phyloP scores from a whole-genome alignment of 2,113 vertebrate species.

The Ancistrus triradiatus region DNA sequence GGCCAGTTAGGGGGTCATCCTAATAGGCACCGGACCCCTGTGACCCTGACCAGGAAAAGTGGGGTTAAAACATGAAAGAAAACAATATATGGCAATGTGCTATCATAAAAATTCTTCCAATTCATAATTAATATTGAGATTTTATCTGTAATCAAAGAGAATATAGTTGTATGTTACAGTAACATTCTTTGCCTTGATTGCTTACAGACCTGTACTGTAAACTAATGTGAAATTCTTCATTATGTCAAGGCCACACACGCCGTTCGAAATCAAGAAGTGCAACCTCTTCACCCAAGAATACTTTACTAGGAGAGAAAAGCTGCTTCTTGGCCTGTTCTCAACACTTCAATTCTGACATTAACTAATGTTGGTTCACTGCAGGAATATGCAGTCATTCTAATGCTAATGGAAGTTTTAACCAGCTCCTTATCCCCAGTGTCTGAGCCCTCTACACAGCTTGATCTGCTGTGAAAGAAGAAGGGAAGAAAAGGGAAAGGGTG shows the following conservation, averaged over 20 bases:
- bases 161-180: too few relatives aligned
- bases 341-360: conserved; percentile 56
- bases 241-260: conserved; percentile 44
- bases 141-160: too few relatives aligned
- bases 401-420: conserved; percentile 67
- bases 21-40: too few relatives aligned
- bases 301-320: conserved; percentile 42
- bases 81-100: background rate
- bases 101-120: too few relatives aligned
- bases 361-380: conserved; percentile 69
- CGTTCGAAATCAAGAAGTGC: conserved; percentile 36
- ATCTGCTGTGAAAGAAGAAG: conserved; percentile 45
- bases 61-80: background rate
- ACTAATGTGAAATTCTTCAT: conserved; percentile 25
- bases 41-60: too few relatives aligned
- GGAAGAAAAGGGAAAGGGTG: conserved; percentile 28
- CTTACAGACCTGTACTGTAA: conserved; percentile 20
- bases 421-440: conserved; percentile 64
- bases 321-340: conserved; percentile 49
- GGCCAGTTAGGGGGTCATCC: too few relatives aligned
- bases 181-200: background rate
- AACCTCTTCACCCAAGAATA: conserved; percentile 41
- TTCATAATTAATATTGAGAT: too few relatives aligned
- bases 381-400: conserved; percentile 66
- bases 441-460: conserved; percentile 53